A percentile compares a stretch with the other conserved stretches of the same genome.
Conservation (phyloP, 1,140 invertebrate genomes). For the Samia ricini region DNA sequence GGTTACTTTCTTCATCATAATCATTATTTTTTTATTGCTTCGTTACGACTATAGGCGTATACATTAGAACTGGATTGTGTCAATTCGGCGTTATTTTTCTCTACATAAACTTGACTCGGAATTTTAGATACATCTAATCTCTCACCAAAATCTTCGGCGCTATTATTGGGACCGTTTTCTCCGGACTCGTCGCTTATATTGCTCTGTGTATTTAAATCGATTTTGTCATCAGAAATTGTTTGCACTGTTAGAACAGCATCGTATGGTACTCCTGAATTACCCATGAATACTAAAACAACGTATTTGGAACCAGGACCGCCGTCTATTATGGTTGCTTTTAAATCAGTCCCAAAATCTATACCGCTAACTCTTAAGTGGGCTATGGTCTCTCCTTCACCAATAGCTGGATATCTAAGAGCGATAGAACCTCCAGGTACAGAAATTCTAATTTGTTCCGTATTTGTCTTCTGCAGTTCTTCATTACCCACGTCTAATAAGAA, state of each 20-base stretch:
- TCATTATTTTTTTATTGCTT: slow-evolving; percentile 14
- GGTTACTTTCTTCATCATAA: slow-evolving; percentile 12
- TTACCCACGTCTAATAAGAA: slow-evolving; percentile 68
- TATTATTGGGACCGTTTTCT: slow-evolving; percentile 36
- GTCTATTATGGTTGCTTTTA: slow-evolving; percentile 63
- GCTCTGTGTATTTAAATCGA: background rate
- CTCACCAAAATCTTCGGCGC: slow-evolving; percentile 42
- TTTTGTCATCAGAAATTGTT: slow-evolving; percentile 27
- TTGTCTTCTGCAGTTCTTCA: slow-evolving; percentile 61
- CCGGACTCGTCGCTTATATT: slow-evolving; percentile 15
- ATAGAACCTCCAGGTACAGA: slow-evolving; percentile 57
- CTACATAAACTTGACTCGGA: slow-evolving; percentile 17
- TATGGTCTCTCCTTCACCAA: slow-evolving; percentile 51
- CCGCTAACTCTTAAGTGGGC: slow-evolving; percentile 60
- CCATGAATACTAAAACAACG: slow-evolving; percentile 59
- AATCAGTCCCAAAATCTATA: slow-evolving; percentile 62
- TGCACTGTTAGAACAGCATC: slow-evolving; percentile 62
- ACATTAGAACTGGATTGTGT: slow-evolving; percentile 42
- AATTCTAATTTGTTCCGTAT: slow-evolving; percentile 58
- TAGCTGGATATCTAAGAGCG: slow-evolving; percentile 59
- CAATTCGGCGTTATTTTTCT: slow-evolving; percentile 33
- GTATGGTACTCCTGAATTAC: slow-evolving; percentile 49
- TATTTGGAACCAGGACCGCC: slow-evolving; percentile 66
- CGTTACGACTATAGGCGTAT: slow-evolving; percentile 39
- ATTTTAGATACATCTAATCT: slow-evolving; percentile 4